These are phyloP conservation scores for Tenebrosternarchus preto DNA, from an alignment of 2,113 vertebrate species.

Conservation along the genomic window DNA sequence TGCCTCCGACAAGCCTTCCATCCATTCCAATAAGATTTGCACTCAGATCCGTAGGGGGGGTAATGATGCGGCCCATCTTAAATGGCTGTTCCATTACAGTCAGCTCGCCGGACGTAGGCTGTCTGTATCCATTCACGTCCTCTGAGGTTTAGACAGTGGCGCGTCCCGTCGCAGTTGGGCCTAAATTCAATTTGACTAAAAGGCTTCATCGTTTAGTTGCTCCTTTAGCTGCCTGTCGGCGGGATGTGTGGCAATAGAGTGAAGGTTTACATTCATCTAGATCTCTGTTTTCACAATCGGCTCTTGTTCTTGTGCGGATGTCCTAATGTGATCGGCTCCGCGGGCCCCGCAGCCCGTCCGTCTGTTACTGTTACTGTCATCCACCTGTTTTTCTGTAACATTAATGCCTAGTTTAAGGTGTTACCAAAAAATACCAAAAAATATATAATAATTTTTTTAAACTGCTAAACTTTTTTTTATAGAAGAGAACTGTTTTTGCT, in stretches of 20 bases:
- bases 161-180: slow-evolving; percentile 46
- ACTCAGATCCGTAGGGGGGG: slow-evolving; percentile 45
- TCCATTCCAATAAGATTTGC: slow-evolving; percentile 47
- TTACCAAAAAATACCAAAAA: neutral
- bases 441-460: no score
- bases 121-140: slow-evolving; percentile 47
- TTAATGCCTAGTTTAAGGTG: neutral
- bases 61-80: slow-evolving; percentile 52
- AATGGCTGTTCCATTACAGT: slow-evolving; percentile 53
- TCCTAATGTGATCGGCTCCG: slow-evolving; percentile 34
- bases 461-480: neutral
- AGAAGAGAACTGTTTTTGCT: neutral
- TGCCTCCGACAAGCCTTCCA: slow-evolving; percentile 34
- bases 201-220: slow-evolving; percentile 52
- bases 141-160: slow-evolving; percentile 38
- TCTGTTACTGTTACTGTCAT: slow-evolving; percentile 3
- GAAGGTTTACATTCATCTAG: slow-evolving; percentile 48
- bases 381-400: neutral
- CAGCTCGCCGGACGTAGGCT: slow-evolving; percentile 32
- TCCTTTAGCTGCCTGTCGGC: slow-evolving; percentile 40
- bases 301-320: slow-evolving; percentile 36
- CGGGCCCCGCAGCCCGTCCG: neutral
- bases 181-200: slow-evolving; percentile 63
- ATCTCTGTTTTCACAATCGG: slow-evolving; percentile 45
- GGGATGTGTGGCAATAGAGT: slow-evolving; percentile 42